Conservation (phyloP, 2,113 vertebrate species). For the Urocolius indicus region DNA sequence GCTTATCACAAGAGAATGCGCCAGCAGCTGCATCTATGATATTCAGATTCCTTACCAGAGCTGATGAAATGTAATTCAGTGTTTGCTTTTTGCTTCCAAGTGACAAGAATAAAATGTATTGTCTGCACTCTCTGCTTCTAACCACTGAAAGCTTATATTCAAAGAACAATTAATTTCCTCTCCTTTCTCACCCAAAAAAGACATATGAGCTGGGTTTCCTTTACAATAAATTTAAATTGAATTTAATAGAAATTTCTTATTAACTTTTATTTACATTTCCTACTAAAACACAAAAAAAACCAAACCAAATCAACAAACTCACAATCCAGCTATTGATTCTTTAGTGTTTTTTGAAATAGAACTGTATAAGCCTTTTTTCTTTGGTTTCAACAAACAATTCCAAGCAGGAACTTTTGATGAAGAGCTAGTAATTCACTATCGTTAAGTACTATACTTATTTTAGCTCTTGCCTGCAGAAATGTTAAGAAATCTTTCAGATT, state of each 20-base stretch:
- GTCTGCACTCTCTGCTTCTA: neutral
- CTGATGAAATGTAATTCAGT: slow-evolving; percentile 40
- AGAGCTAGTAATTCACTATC: neutral
- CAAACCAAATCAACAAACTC: too few species aligned
- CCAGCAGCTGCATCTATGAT: slow-evolving; percentile 15
- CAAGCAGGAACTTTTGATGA: neutral
- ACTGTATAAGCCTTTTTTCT: neutral
- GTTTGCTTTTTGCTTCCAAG: slow-evolving; percentile 19
- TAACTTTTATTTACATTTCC: slow-evolving; percentile 3
- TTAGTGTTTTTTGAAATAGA: neutral
- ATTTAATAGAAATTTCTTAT: neutral
- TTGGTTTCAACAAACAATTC: neutral
- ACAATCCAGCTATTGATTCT: neutral
- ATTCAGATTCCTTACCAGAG: slow-evolving; percentile 21
- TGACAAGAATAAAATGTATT: slow-evolving; percentile 31
- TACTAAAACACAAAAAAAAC: neutral
- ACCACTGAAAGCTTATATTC: neutral
- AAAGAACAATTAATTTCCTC: neutral
- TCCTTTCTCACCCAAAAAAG: neutral
- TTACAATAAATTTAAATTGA: neutral
- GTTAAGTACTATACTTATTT: neutral
- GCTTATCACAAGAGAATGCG: slow-evolving; percentile 13
- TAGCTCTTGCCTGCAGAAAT: neutral
- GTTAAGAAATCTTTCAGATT: neutral
- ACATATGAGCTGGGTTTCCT: neutral